Evolutionary conservation across 2,113 vertebrate species (phyloP).

Genomic region (Blennius ocellaris): DNA sequence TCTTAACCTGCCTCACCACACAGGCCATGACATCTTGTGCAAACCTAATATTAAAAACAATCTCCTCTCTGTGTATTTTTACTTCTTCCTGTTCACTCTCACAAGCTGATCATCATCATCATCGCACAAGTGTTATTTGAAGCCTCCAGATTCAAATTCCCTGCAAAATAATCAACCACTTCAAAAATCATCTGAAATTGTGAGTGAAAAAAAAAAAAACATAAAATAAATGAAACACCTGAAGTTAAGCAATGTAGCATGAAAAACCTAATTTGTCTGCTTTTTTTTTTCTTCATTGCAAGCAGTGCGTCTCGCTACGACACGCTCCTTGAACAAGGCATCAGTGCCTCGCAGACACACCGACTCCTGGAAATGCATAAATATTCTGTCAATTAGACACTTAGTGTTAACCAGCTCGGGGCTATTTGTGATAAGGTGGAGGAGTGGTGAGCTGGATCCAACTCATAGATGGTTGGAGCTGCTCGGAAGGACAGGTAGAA

Average conservation of each 20-base stretch:
- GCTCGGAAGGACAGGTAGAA: constrained; percentile 73
- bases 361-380: constrained; percentile 83
- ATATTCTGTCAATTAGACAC: constrained; percentile 84
- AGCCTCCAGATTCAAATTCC: too few relatives aligned
- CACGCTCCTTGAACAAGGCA: constrained; percentile 44
- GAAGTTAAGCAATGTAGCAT: constrained; percentile 23
- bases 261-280: constrained; percentile 13
- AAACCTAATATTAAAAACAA: too few relatives aligned
- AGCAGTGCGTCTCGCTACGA: background rate
- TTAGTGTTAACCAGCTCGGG: constrained; percentile 81
- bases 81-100: too few relatives aligned
- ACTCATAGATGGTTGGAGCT: constrained; percentile 83
- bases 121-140: too few relatives aligned
- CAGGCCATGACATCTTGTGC: too few relatives aligned
- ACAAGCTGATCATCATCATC: too few relatives aligned
- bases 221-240: background rate
- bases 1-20: too few relatives aligned
- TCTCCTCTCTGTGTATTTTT: too few relatives aligned
- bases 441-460: constrained; percentile 85
- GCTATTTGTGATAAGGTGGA: constrained; percentile 86
- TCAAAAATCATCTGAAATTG: too few relatives aligned
- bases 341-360: constrained; percentile 51
- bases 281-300: background rate
- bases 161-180: too few relatives aligned
- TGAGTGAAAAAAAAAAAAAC: too few relatives aligned